Percentiles rank a stretch among this genome's conserved stretches.
phyloP scores from a whole-genome alignment of 1,140 invertebrate species.

The Musca vetustissima region DNA sequence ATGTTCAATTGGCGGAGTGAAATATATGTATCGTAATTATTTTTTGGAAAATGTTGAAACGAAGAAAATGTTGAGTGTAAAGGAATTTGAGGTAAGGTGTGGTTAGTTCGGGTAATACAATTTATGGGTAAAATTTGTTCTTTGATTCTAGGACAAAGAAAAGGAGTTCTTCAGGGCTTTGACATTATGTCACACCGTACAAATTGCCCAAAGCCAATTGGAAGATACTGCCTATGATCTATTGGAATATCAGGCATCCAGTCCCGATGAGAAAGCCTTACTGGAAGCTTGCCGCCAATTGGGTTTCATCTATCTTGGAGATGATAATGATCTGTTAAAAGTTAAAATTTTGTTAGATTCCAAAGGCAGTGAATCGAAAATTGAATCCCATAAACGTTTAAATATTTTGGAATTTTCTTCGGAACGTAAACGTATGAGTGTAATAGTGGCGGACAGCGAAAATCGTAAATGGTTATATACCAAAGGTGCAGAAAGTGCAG shows the following conservation, averaged over 20 bases:
- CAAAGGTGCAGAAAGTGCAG: conserved; percentile 79
- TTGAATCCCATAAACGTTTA: conserved; percentile 77
- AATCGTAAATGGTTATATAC: conserved; percentile 72
- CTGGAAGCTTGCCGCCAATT: conserved; percentile 76
- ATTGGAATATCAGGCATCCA: conserved; percentile 66
- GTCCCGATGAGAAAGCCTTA: conserved; percentile 84
- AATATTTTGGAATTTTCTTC: conserved; percentile 97
- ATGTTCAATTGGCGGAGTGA: conserved; percentile 79
- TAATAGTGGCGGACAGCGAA: conserved; percentile 77
- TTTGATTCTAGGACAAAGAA: conserved; percentile 31
- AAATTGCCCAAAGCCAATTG: conserved; percentile 57
- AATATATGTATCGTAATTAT: conserved; percentile 62
- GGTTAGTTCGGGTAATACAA: too few relatives aligned
- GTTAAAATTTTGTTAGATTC: conserved; percentile 47
- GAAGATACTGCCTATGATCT: not conserved
- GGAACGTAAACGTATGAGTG: conserved; percentile 90
- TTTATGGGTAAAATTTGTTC: not conserved
- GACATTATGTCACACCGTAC: conserved; percentile 77
- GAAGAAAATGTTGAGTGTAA: conserved; percentile 44
- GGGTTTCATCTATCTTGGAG: conserved; percentile 69
- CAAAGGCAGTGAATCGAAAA: conserved; percentile 40
- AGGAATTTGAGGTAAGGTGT: conserved; percentile 48
- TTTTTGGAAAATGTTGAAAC: conserved; percentile 52
- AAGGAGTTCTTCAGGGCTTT: conserved; percentile 70
- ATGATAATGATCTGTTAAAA: conserved; percentile 59